Percentiles rank a stretch among this genome's conserved stretches.
Conservation (phyloP, 2,888 invertebrate genomes). For the Oscheius myriophilus region DNA sequence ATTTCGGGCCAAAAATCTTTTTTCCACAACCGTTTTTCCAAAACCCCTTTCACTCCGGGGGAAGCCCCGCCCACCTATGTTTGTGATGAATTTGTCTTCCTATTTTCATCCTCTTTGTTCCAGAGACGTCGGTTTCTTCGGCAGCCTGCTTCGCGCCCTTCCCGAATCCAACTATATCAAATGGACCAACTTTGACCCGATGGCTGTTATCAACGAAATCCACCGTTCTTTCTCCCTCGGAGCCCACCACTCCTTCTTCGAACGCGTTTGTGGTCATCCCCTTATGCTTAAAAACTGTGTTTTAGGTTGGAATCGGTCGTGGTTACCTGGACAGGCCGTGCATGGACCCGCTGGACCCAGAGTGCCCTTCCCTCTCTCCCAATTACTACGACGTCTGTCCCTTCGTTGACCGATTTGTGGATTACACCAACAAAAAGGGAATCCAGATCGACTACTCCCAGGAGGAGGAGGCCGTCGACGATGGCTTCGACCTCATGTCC, state of each 20-base stretch:
- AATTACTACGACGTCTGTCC: slow-evolving; percentile 78
- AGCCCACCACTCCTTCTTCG: slow-evolving; percentile 54
- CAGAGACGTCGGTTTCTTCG: slow-evolving; percentile 32
- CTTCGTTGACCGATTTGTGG: slow-evolving; percentile 41
- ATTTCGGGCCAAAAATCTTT: too few species aligned
- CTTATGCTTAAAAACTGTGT: background rate
- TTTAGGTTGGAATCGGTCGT: slow-evolving; percentile 86
- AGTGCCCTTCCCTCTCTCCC: slow-evolving; percentile 90
- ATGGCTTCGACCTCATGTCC: slow-evolving; percentile 23
- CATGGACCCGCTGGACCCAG: slow-evolving; percentile 87
- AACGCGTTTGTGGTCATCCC: slow-evolving; percentile 34
- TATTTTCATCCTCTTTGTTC: background rate
- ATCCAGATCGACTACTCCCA: slow-evolving; percentile 13
- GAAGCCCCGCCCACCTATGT: too few species aligned
- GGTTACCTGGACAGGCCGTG: slow-evolving; percentile 98
- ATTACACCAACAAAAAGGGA: slow-evolving; percentile 35
- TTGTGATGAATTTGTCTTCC: background rate
- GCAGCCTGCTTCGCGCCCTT: slow-evolving; percentile 37
- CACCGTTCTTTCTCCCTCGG: slow-evolving; percentile 49
- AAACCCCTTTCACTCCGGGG: background rate
- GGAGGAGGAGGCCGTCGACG: slow-evolving; percentile 7
- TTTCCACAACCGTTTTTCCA: too few species aligned
- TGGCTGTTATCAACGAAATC: slow-evolving; percentile 51
- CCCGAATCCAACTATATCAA: slow-evolving; percentile 39
- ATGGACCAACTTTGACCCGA: slow-evolving; percentile 63